Evolutionary conservation across 2,888 invertebrate genomes (phyloP), one percentile per base, ranked within the genome.

Genomic region (Marasmarcha lunaedactyla): DNA sequence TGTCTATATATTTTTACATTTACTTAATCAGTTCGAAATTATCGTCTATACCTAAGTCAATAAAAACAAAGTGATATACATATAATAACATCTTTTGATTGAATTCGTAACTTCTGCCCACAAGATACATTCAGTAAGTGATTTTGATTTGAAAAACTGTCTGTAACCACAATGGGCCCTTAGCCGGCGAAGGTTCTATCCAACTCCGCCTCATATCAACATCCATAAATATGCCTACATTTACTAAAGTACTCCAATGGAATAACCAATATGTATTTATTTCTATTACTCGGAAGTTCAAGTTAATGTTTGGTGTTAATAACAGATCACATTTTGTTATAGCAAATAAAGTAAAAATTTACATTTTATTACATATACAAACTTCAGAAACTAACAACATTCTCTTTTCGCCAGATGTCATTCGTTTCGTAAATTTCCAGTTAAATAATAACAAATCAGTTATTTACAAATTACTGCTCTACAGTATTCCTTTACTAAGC

Each of bases 61-160:
- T 54, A 49, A 60, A 59, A 60, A 58, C 52, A 57, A 57, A 52
- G 45, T 47, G 48, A 52, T 55, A 55, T 57, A 55, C 50, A 55
- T 54, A 56, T 49, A 52, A 53, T 51, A 55, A 49, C 52, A 52
- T 50, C 46, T 49, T 49, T 51, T 37, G 46, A 46, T 47, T 49
- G 49, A 52, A 52, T 42, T 50, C 46, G 46, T 49, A 48, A 50
- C 50, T 50, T 50, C 46, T 46, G 40, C 41, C 35, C 42, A 47
- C 46, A 44, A 40, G 42, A 42, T 44, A 40, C 5, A 7, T 20
- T 20, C 3, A 20, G 20, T 20, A 20, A 20, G 20, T 20, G 20
- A 20, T 20, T 20, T 20, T 20, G 20, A 20, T 20, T 20, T 20
- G 20, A 20, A n/a, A n/a, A n/a, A n/a, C n/a, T n/a, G n/a, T n/a